phyloP scores from a whole-genome alignment of 1,140 invertebrate genomes.

The Hermatobates lingyangjiaoensis region DNA sequence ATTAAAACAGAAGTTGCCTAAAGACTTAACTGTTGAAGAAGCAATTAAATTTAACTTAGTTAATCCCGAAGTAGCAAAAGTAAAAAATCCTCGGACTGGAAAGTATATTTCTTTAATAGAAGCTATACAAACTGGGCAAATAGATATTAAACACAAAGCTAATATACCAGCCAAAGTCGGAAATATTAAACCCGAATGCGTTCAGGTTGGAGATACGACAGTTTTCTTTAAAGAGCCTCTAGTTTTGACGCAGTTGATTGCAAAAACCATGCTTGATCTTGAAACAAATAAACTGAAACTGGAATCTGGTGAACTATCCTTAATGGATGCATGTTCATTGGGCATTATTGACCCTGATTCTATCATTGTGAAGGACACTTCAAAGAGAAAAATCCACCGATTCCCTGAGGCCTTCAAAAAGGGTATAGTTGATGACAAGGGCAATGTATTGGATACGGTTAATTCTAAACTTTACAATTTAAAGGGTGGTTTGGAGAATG shows the following conservation, averaged over 20 bases:
- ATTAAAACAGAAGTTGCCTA: constrained; percentile 26
- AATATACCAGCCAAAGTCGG: constrained; percentile 43
- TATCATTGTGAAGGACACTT: constrained; percentile 68
- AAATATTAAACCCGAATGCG: constrained; percentile 40
- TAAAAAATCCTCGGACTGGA: constrained; percentile 57
- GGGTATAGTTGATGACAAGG: constrained; percentile 74
- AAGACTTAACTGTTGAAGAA: constrained; percentile 51
- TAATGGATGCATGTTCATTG: constrained; percentile 64
- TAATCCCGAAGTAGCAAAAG: constrained; percentile 49
- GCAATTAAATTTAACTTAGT: constrained; percentile 57
- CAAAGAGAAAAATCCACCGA: constrained; percentile 60
- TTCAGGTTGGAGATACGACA: constrained; percentile 49
- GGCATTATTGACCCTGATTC: constrained; percentile 75
- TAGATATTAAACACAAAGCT: constrained; percentile 45
- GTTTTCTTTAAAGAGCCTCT: constrained; percentile 51
- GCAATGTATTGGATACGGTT: constrained; percentile 59
- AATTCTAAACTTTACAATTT: constrained; percentile 62
- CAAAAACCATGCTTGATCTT: constrained; percentile 47
- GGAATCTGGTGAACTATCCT: constrained; percentile 47
- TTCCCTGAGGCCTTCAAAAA: constrained; percentile 68
- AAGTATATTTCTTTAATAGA: constrained; percentile 48
- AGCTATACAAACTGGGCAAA: constrained; percentile 45
- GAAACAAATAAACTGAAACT: constrained; percentile 54
- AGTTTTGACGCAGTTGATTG: constrained; percentile 55
- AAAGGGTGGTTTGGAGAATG: constrained; percentile 49